Evolutionary conservation across 2,888 invertebrate genomes (phyloP).

Genomic region (Cerastis leucographa): DNA sequence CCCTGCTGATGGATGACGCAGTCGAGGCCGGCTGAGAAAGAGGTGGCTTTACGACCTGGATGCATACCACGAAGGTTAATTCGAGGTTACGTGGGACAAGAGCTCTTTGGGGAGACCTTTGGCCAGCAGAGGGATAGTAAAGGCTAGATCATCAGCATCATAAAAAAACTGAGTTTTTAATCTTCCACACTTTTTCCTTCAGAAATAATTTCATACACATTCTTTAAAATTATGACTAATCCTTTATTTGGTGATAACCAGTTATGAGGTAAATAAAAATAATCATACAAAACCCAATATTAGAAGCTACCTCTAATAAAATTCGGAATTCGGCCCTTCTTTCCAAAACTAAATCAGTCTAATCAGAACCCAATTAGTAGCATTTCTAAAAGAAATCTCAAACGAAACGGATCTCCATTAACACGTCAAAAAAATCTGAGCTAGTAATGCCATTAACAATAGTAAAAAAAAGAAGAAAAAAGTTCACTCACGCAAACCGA

Average conservation of each 20-base stretch:
- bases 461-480: conserved; percentile 70
- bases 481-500: conserved; percentile 72
- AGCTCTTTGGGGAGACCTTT: neutral
- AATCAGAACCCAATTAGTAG: conserved; percentile 39
- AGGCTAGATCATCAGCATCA: no score
- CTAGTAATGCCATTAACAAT: conserved; percentile 72
- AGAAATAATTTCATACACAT: neutral
- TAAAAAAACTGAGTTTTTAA: neutral
- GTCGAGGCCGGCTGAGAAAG: neutral
- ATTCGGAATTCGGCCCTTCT: neutral
- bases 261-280: neutral
- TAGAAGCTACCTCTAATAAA: neutral
- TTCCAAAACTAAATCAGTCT: conserved; percentile 16
- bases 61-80: neutral
- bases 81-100: accelerated
- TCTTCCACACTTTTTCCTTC: neutral
- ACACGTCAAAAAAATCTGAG: conserved; percentile 39
- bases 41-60: neutral
- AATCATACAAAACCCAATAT: neutral
- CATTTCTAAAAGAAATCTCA: conserved; percentile 17
- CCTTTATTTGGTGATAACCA: neutral
- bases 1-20: neutral
- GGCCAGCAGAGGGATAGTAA: neutral
- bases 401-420: conserved; percentile 39
- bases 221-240: neutral